Base-by-base conservation (phyloP, 1,140 invertebrate genomes). In the Leucophenga varia region DNA sequence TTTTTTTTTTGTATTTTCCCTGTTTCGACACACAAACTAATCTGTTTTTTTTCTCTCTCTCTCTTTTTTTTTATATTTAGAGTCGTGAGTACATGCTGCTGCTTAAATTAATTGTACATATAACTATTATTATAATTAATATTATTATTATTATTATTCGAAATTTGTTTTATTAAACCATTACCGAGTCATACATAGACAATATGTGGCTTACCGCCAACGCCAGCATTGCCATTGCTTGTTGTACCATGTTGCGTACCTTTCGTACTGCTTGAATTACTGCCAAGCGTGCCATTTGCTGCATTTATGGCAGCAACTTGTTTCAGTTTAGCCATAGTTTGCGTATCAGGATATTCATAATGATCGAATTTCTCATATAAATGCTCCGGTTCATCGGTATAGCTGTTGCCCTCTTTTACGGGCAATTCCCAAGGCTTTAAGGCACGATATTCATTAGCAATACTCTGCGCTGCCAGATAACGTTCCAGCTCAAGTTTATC, bases 121-220 rank as follows among this genome's bases (percentile, higher is more conserved):
- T n/a, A n/a, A n/a, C n/a, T n/a, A n/a, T 30, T 30, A 8, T 8
- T 8, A 30, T n/a, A 8, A 30, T 8, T 30, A 30, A 30, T 8
- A 30, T 30, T 36, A 36, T 36, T 36, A 36, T 36, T 36, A 8
- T 9, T 14, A 9, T 36, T 36, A 14, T 36, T 36, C 3, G 17
- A 30, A 13, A n/a, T 34, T n/a, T n/a, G n/a, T n/a, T n/a, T n/a
- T n/a, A n/a, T n/a, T n/a, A n/a, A n/a, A n/a, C n/a, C n/a, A n/a
- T n/a, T n/a, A n/a, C n/a, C 63, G 59, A 72, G 71, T 75, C 73
- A 75, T 75, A 75, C 73, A 54, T 75, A 75, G 43, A 75, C 73
- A 34, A 75, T 67, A 47, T 75, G 73, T 6, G 73, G 73, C 30
- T 74, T 74, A 22, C 37, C 42, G n/a, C 51, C 48, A 28, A n/a